Evolutionary conservation across 2,797 vertebrate species (phyloP), one percentile per base, ranked within the genome.

Genomic region (Apogon talboti): DNA sequence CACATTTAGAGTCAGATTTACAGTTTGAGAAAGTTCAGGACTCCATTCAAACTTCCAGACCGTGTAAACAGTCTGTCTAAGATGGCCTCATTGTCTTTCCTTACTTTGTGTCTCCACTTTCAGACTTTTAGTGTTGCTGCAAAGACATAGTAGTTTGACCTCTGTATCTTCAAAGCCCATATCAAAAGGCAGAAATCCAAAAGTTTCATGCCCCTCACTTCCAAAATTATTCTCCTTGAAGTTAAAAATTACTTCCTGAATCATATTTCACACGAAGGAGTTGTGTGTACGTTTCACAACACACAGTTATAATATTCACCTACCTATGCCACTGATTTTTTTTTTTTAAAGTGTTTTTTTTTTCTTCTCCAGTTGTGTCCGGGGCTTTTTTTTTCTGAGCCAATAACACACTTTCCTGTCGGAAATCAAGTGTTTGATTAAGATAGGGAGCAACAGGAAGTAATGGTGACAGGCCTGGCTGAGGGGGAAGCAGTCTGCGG

Each of bases 381-480:
- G 49, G 46, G 37, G 49, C 41, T 71, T 80, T 68, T 71, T 72
- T 77, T 70, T 21, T 21, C 73, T 84, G 77, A 84, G 77, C 58
- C 82, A 87, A 86, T 87, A 89, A 73, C 78, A 77, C 7, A 15
- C 83, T 85, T 90, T 91, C 89, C 89, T 61, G 49, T 89, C 74
- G 92, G 93, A 95, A 95, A 92, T 92, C 77, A 92, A 94, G 91
- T 93, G 91, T 91, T 89, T 79, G 87, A 93, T 90, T 91, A 90
- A 93, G 94, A 95, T 94, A 94, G 92, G 83, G 85, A 84, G 82
- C 58, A 79, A 85, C 91, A 94, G 95, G 95, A 95, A 95, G 89
- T 79, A 76, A 86, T 87, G 89, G 74, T 93, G 93, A 90, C 91
- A 92, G 87, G 83, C 69, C 76, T 54, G 84, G 78, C 89, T 90